Evolutionary conservation across 2,888 invertebrate genomes (phyloP).

Genomic region (Drosophila pseudotalamancana): DNA sequence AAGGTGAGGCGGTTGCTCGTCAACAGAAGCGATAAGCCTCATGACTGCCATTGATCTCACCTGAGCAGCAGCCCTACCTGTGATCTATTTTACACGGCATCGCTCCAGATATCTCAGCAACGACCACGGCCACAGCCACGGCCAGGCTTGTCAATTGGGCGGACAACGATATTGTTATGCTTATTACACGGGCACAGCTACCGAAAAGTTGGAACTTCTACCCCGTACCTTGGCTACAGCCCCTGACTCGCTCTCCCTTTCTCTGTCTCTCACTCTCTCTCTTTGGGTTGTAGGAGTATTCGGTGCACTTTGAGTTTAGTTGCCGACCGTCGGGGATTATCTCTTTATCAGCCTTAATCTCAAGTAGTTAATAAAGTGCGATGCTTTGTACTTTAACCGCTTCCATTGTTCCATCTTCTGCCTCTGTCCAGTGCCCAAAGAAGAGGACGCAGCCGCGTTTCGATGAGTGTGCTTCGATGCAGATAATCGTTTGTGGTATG

Average conservation of each 20-base stretch:
- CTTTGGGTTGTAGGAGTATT: slow-evolving; percentile 56
- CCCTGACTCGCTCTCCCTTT: not conserved
- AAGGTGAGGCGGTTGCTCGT: slow-evolving; percentile 22
- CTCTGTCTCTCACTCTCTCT: not conserved
- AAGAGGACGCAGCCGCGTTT: slow-evolving; percentile 38
- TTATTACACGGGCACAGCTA: slow-evolving; percentile 81
- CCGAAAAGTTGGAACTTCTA: slow-evolving; percentile 55
- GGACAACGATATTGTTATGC: slow-evolving; percentile 82
- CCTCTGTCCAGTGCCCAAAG: slow-evolving; percentile 45
- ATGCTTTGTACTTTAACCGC: slow-evolving; percentile 82
- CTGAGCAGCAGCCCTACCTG: slow-evolving; percentile 64
- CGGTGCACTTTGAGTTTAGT: slow-evolving; percentile 63
- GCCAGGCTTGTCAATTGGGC: slow-evolving; percentile 77
- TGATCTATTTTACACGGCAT: slow-evolving; percentile 74
- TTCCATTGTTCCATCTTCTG: slow-evolving; percentile 64
- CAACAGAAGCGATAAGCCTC: slow-evolving; percentile 74
- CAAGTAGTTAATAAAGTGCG: slow-evolving; percentile 84
- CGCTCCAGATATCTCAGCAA: slow-evolving; percentile 64
- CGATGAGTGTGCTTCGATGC: slow-evolving; percentile 74
- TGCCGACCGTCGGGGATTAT: slow-evolving; percentile 79
- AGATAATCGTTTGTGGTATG: slow-evolving; percentile 81
- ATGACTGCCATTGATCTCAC: slow-evolving; percentile 82
- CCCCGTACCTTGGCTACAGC: slow-evolving; percentile 14
- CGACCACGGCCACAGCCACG: not conserved
- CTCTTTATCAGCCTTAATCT: slow-evolving; percentile 83